Evolutionary conservation across 2,888 invertebrate genomes (phyloP).

Genomic region (Halocaridina rubra): DNA sequence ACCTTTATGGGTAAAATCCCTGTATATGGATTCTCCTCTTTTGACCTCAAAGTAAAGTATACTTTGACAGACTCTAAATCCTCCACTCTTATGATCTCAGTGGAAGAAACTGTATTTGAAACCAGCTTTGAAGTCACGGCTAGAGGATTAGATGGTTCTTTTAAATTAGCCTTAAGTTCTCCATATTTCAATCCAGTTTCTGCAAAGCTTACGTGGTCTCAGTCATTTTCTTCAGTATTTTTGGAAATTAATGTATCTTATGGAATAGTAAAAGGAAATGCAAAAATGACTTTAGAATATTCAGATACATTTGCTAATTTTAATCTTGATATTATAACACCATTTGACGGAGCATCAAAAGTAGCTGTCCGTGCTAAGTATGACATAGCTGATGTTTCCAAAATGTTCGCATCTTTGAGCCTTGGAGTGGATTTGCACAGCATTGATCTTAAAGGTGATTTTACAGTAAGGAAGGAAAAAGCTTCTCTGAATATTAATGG

Average conservation of each 20-base stretch:
- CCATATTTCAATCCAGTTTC: conserved; percentile 19
- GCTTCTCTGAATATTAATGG: conserved; percentile 16
- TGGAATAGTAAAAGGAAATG: conserved; percentile 4
- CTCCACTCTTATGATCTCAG: neutral
- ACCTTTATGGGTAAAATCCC: conserved; percentile 24
- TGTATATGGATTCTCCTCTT: conserved; percentile 27
- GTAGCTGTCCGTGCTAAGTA: neutral
- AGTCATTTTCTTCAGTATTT: neutral
- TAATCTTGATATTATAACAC: conserved; percentile 8
- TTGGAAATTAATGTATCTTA: neutral
- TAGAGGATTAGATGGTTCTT: conserved; percentile 16
- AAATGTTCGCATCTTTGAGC: conserved; percentile 1
- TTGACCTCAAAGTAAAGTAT: neutral
- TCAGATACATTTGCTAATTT: neutral
- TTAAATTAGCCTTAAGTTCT: conserved; percentile 2
- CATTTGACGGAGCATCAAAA: neutral
- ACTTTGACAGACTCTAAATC: neutral
- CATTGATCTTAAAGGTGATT: neutral
- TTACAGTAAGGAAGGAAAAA: neutral
- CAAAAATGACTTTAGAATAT: conserved; percentile 3
- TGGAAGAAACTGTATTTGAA: conserved; percentile 24
- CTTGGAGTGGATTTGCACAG: neutral
- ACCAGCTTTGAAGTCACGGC: neutral
- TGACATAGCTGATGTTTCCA: neutral
- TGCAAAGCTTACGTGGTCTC: conserved; percentile 6